A percentile compares a stretch with the other conserved stretches of the same genome.
Evolutionary conservation across 2,888 invertebrate species (phyloP).

Genomic region (Cephus spinipes): DNA sequence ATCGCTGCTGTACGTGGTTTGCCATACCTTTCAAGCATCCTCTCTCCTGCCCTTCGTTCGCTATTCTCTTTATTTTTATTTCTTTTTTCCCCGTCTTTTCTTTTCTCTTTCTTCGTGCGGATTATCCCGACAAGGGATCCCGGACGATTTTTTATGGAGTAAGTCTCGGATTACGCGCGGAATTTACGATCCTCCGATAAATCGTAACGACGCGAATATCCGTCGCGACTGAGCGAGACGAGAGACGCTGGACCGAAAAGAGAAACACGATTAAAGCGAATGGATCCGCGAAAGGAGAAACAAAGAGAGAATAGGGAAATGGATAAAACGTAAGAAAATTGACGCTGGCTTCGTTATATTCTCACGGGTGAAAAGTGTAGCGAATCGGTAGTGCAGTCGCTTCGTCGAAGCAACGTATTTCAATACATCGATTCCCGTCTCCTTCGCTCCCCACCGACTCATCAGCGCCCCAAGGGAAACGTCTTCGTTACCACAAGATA

Average conservation of each 20-base stretch:
- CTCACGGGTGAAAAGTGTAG: conserved; percentile 14
- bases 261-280: background rate
- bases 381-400: background rate
- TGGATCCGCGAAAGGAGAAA: background rate
- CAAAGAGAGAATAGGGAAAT: background rate
- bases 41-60: background rate
- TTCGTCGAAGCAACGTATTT: background rate
- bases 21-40: too few species aligned
- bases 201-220: background rate
- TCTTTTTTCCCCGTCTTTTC: background rate
- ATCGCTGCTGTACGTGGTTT: too few species aligned
- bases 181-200: background rate
- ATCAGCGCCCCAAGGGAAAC: conserved; percentile 23
- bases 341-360: conserved; percentile 42
- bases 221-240: background rate
- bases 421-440: background rate
- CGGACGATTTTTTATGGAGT: background rate
- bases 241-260: background rate
- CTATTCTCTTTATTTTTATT: background rate
- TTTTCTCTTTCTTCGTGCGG: background rate
- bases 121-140: background rate
- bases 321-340: background rate
- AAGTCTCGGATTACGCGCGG: background rate
- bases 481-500: conserved; percentile 45
- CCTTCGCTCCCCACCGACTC: conserved; percentile 6